Base-by-base conservation (phyloP, 2,113 vertebrate genomes). In the Callionymus lyra region DNA sequence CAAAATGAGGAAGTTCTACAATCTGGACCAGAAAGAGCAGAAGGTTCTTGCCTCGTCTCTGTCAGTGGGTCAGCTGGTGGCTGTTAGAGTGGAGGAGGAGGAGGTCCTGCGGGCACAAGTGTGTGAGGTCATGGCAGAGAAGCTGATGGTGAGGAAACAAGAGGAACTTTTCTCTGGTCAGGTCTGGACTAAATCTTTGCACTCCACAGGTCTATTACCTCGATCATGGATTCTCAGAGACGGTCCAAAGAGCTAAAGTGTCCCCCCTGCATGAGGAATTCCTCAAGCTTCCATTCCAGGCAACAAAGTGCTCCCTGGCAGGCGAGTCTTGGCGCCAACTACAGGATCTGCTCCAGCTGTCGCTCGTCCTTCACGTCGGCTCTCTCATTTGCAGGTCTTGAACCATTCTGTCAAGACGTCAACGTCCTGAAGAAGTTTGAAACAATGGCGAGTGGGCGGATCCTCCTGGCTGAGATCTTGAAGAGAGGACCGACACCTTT, bases 171-270 rank as follows among this genome's bases (percentile, higher is more conserved):
- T 5, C 21, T 27, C 21, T 12, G 14, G 1, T 38, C 6, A 0
- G 35, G 6, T 0, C 15, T 47, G n/a, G 41, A 12, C 14, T 31
- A 2, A 47, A 3, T 6, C 3, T 48, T 31, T 45, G 27, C 6
- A n/a, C 2, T 41, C 37, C 54, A 0, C n/a, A 97, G 94, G 89
- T 94, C 0, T 78, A 79, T 73, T 98, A 91, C 54, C 91, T 95
- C 74, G 95, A 98, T 80, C 89, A 97, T 50, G 94, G 93, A 13
- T 94, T 95, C 68, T 89, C 79, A 56, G 94, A 97, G 64, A 65
- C 76, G 55, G 72, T 92, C 68, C 88, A 86, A 75, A 88, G 78
- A 72, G 81, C 4, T 69, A 93, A 90, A 80, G 81, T 91, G n/a
- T 86, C 88, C 66, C 88, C 84, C 53, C 76, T 98, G 32, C 80